These are phyloP conservation scores for Diarsia rubi DNA, from an alignment of 2,888 invertebrate species.

Conservation along the genomic window DNA sequence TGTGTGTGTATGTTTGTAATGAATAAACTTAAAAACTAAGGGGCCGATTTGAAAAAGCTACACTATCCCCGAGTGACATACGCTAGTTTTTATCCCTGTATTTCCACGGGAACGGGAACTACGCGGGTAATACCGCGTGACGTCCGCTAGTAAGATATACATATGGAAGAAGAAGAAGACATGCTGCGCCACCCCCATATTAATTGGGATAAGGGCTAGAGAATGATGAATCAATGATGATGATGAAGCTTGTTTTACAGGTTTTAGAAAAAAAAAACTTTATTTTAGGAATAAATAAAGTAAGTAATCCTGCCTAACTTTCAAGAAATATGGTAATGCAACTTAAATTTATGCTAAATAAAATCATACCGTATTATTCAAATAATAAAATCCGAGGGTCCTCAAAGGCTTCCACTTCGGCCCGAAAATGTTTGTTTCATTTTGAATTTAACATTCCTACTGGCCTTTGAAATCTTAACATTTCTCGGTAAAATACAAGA, in stretches of 20 bases:
- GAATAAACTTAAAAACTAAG: too few species aligned
- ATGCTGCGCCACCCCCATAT: too few species aligned
- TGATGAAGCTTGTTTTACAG: not conserved
- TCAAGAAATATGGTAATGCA: slow-evolving; percentile 22
- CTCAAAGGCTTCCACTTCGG: slow-evolving; percentile 34
- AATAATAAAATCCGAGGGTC: slow-evolving; percentile 52
- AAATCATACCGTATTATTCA: slow-evolving; percentile 48
- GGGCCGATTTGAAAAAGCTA: too few species aligned
- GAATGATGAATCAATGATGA: too few species aligned
- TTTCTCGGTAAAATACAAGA: slow-evolving; percentile 54
- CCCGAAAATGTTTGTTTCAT: slow-evolving; percentile 49
- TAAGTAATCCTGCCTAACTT: not conserved
- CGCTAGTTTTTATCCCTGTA: too few species aligned
- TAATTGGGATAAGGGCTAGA: too few species aligned
- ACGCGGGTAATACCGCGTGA: too few species aligned
- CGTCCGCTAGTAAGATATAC: too few species aligned
- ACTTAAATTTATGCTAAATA: slow-evolving; percentile 43
- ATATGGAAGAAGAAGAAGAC: too few species aligned
- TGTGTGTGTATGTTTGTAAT: too few species aligned
- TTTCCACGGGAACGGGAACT: too few species aligned
- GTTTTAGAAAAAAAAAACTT: not conserved
- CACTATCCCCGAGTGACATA: too few species aligned
- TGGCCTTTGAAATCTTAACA: slow-evolving; percentile 53
- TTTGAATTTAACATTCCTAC: slow-evolving; percentile 54
- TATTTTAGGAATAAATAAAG: not conserved